Evolutionary conservation across 2,888 invertebrate genomes (phyloP), one percentile per base, ranked within the genome.

Genomic region (Syrista parreyssii): DNA sequence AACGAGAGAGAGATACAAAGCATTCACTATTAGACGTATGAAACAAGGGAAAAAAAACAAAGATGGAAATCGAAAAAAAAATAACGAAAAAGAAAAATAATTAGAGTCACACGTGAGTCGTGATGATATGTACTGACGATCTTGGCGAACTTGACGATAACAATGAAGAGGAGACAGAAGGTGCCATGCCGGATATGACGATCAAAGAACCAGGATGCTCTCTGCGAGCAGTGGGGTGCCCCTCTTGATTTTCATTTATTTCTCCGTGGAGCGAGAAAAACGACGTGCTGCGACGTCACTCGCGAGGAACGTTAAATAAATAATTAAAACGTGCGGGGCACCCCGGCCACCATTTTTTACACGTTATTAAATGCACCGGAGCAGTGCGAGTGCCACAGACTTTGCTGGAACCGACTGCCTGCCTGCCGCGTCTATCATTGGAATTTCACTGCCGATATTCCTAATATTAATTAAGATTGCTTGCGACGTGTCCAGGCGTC

Each of bases 381-480:
- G 82, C 82, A 81, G 85, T 78, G 82, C 81, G 77, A 83, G 80
- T 81, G 81, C 79, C 78, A 78, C 79, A 76, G 75, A 79, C 79
- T 82, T 82, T 80, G 55, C 84, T 85, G 87, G 85, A 88, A 82
- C 79, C 84, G 88, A 88, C 86, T 87, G 88, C 86, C 88, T 88
- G 88, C 87, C 88, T 88, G 88, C 87, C 88, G 88, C 88, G 88
- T 90, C 88, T 89, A 89, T 90, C 89, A 87, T 88, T 91, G 91
- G 91, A 89, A 91, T 91, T 91, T 91, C 91, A 91, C 91, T 91
- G 91, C 91, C 91, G 91, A 91, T 91, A 91, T 91, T 90, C 91
- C 89, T 90, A 90, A 90, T 88, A 87, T 89, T 84, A 86, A 87
- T 86, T 85, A 85, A 83, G 82, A 83, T 79, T 9, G 23, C 85